These are phyloP conservation scores for Slavum lentiscoides DNA, from an alignment of 2,888 invertebrate species.

Conservation along the genomic window DNA sequence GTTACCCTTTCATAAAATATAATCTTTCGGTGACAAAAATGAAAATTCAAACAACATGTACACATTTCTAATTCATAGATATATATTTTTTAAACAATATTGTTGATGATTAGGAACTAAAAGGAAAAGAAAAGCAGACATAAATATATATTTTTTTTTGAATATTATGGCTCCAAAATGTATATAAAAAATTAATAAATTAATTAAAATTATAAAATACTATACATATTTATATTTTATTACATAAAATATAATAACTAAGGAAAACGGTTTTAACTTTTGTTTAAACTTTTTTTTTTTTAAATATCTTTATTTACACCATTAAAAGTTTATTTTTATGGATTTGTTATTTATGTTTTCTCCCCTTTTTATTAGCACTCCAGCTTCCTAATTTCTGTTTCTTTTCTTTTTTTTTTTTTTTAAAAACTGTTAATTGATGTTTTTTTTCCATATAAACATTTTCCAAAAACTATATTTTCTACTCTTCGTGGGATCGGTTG, in stretches of 20 bases:
- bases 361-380: constrained; percentile 33
- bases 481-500: constrained; percentile 53
- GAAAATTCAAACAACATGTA: constrained; percentile 16
- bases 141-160: constrained; percentile 36
- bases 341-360: constrained; percentile 40
- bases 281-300: constrained; percentile 40
- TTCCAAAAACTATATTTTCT: constrained; percentile 32
- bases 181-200: constrained; percentile 52
- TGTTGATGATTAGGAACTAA: constrained; percentile 44
- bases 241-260: constrained; percentile 53
- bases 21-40: constrained; percentile 3
- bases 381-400: not conserved
- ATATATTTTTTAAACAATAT: not conserved
- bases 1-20: not conserved
- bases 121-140: constrained; percentile 18
- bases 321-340: constrained; percentile 44
- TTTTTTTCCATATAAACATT: constrained; percentile 34
- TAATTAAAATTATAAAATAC: constrained; percentile 54
- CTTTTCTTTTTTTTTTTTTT: constrained; percentile 10
- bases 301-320: constrained; percentile 50
- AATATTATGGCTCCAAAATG: constrained; percentile 49
- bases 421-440: constrained; percentile 19
- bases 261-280: constrained; percentile 49
- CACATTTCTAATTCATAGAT: constrained; percentile 9
- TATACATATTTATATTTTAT: constrained; percentile 53